Evolutionary conservation across 92 coral and sea anemone species (phyloP).

Genomic region (Epizoanthus illoricatus): DNA sequence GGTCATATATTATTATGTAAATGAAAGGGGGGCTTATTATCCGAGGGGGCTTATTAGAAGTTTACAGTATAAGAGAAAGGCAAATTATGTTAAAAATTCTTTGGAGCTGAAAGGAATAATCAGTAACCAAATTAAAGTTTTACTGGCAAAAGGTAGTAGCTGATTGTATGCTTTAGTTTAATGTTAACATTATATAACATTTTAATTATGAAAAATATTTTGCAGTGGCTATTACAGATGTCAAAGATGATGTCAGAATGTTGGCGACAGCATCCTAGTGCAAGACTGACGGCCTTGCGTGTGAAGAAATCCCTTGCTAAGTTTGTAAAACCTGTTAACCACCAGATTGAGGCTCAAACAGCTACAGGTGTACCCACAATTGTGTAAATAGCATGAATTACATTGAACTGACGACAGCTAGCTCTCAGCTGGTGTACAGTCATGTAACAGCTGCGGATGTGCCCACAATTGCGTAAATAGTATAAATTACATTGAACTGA

Average conservation of each 20-base stretch:
- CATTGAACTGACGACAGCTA: no score
- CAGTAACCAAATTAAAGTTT: no score
- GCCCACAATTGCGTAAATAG: conserved; percentile 24
- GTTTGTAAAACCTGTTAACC: conserved; percentile 56
- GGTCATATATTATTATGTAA: no score
- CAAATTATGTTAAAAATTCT: no score
- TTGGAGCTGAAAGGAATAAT: no score
- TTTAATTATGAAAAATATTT: background rate
- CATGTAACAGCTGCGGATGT: background rate
- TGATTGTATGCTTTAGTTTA: no score
- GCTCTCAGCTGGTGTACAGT: no score
- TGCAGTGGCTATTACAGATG: conserved; percentile 69
- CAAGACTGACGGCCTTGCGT: conserved; percentile 80
- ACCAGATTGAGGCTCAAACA: conserved; percentile 10
- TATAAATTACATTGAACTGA: no score
- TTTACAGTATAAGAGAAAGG: no score
- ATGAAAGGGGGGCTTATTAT: no score
- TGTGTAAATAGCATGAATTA: background rate
- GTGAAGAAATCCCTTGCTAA: conserved; percentile 80
- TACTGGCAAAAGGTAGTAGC: no score
- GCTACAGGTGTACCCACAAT: conserved; percentile 15
- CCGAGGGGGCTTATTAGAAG: no score
- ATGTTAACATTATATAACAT: background rate
- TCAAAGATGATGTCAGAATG: conserved; percentile 86
- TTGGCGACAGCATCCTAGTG: conserved; percentile 79